A percentile compares a stretch with the other conserved stretches of the same genome.
Evolutionary conservation across 2,888 invertebrate genomes (phyloP).

Genomic region (Pedicia rivosa): DNA sequence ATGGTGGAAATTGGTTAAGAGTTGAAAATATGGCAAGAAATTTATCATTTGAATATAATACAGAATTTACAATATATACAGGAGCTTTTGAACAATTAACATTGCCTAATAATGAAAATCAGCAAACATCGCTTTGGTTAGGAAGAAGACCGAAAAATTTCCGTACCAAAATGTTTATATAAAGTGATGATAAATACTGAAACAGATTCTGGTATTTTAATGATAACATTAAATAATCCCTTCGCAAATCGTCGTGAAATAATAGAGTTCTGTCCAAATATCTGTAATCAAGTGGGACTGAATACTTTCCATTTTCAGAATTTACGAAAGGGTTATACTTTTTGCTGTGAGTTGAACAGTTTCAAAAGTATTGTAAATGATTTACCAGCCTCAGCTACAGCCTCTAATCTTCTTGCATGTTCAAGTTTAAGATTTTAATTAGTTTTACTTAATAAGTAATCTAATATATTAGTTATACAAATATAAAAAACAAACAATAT

Average conservation of each 20-base stretch:
- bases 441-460: too few species aligned
- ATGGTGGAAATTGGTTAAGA: slow-evolving; percentile 32
- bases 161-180: slow-evolving; percentile 33
- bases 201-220: slow-evolving; percentile 29
- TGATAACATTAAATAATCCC: slow-evolving; percentile 36
- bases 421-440: too few species aligned
- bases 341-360: too few species aligned
- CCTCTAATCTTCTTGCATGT: too few species aligned
- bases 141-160: slow-evolving; percentile 22
- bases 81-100: slow-evolving; percentile 27
- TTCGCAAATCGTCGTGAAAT: slow-evolving; percentile 9
- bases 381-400: too few species aligned
- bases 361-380: too few species aligned
- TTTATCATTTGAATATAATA: slow-evolving; percentile 20
- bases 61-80: slow-evolving; percentile 27
- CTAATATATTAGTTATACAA: too few species aligned
- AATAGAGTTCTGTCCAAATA: slow-evolving; percentile 16
- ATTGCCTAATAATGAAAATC: slow-evolving; percentile 18
- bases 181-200: slow-evolving; percentile 31
- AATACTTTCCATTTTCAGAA: slow-evolving; percentile 12
- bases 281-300: slow-evolving; percentile 14
- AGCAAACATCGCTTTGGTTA: slow-evolving; percentile 13
- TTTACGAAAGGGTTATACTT: slow-evolving; percentile 16
- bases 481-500: too few species aligned
- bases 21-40: slow-evolving; percentile 28